Percentiles rank a stretch among this genome's conserved stretches.
Conservation (phyloP, 2,113 vertebrate genomes). For the Mustela nigripes region DNA sequence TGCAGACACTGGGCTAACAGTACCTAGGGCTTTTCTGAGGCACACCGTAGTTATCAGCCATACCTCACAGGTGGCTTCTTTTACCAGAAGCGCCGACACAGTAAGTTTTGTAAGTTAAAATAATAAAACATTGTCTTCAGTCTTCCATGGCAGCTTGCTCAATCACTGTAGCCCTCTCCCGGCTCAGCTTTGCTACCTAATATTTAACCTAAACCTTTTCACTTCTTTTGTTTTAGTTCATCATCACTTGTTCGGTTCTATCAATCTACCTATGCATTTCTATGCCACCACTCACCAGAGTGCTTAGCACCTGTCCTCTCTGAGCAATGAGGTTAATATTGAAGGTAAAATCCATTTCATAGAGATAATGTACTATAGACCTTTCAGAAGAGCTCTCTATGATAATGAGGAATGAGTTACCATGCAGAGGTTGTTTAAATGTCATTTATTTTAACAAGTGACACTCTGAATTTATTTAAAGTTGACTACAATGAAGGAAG, state of each 20-base stretch:
- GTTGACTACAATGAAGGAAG: constrained; percentile 82
- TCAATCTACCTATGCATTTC: constrained; percentile 79
- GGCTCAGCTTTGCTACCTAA: constrained; percentile 59
- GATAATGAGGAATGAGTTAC: constrained; percentile 84
- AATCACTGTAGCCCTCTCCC: not conserved
- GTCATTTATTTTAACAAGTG: constrained; percentile 85
- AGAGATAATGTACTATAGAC: constrained; percentile 83
- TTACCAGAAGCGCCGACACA: not conserved
- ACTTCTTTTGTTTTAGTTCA: constrained; percentile 80
- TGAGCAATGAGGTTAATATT: constrained; percentile 85
- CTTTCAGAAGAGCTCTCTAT: constrained; percentile 82
- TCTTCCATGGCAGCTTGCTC: constrained; percentile 49
- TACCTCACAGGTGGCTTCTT: not conserved
- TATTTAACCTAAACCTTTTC: constrained; percentile 77
- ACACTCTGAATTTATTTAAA: constrained; percentile 83
- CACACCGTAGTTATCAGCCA: not conserved
- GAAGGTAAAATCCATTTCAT: constrained; percentile 83
- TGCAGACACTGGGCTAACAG: not conserved
- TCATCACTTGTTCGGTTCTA: constrained; percentile 64
- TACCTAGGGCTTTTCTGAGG: not conserved
- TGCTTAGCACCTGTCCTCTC: constrained; percentile 79
- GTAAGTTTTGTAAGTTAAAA: not conserved
- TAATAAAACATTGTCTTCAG: constrained; percentile 23
- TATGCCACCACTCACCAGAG: constrained; percentile 69
- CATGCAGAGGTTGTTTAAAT: constrained; percentile 84